Conservation (phyloP, 2,113 vertebrate genomes). For the Cichladusa arquata region DNA sequence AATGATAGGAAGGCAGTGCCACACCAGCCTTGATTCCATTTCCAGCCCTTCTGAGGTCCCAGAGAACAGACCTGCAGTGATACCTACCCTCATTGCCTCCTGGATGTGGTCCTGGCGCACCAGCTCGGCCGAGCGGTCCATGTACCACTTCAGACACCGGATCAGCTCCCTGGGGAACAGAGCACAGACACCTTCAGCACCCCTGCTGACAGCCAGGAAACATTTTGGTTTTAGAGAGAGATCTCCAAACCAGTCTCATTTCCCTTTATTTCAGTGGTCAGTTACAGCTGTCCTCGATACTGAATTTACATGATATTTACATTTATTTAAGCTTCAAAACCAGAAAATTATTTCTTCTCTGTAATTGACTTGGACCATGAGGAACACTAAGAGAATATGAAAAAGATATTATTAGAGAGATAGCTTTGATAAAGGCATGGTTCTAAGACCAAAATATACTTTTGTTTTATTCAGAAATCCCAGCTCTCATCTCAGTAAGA, state of each 20-base stretch:
- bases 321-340: neutral
- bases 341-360: neutral
- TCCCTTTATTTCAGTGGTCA: neutral
- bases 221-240: neutral
- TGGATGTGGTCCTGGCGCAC: conserved; percentile 96
- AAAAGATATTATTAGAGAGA: neutral
- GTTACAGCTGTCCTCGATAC: neutral
- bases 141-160: conserved; percentile 97
- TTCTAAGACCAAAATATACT: neutral
- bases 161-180: conserved; percentile 87
- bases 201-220: neutral
- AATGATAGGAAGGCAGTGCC: neutral
- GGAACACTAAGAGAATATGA: neutral
- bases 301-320: neutral
- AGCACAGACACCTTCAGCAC: neutral
- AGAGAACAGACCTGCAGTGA: rapidly evolving
- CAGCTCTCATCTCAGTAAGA: neutral
- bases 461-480: neutral
- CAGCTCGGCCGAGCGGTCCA: conserved; percentile 95
- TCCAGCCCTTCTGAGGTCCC: neutral
- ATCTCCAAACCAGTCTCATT: neutral
- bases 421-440: neutral
- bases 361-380: neutral
- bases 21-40: neutral
- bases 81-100: conserved; percentile 93